Evolutionary conservation across 2,888 invertebrate genomes (phyloP), one percentile per base, ranked within the genome.

Genomic region (Stenolophus ochropezus): DNA sequence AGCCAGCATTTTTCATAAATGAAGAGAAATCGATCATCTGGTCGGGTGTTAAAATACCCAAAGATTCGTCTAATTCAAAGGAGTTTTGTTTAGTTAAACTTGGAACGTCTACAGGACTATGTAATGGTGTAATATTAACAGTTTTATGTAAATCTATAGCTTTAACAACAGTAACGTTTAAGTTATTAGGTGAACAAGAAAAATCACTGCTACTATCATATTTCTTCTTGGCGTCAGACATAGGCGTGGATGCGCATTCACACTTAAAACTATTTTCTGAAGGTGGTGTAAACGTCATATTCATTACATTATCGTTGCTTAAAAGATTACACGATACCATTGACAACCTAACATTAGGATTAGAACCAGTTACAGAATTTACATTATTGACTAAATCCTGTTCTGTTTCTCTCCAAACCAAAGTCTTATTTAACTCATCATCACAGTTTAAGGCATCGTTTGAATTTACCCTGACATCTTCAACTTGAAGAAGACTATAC

Each of bases 11-110:
- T 27, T 75, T 82, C 33, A 85, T 82, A 79, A 86, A 85, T 56
- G 82, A 84, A 84, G 92, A 91, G 86, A 92, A 92, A 86, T 93
- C 93, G 85, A 92, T 94, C 96, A 97, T 96, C 89, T 96, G 96
- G 89, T 96, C 96, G 0, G 96, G 96, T 6, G 96, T 96, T 83
- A 97, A 90, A 85, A 97, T 96, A 3, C 96, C 96, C 85, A 96
- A 90, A 86, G 96, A 95, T 87, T 97, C 96, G 86, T 96, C 94
- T 86, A 92, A 90, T 84, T 94, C 96, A 85, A 96, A 92, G 1
- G 96, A 96, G 87, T 95, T 94, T 87, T 96, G 94, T 88, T 95
- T 96, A 86, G 92, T 92, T 73, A 90, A 89, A 86, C 89, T 89
- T 53, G 91, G 73, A 8, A 73, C 73, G n/a, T 81, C 81, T 16